Evolutionary conservation across 2,888 invertebrate species (phyloP), one percentile per base, ranked within the genome.

Genomic region (Melipona beecheii): DNA sequence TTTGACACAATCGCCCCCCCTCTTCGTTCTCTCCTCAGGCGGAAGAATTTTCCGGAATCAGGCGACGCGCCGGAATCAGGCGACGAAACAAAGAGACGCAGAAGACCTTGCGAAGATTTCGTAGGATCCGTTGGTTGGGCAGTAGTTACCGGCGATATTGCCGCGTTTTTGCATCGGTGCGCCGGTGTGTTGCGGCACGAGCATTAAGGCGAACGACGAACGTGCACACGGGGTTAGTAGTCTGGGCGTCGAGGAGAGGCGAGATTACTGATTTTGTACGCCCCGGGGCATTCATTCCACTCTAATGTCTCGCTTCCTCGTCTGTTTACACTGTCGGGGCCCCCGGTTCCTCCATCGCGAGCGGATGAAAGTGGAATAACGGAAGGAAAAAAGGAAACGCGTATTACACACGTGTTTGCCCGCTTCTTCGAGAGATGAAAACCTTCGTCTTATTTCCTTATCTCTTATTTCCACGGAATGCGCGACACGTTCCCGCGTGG

Each of bases 201-300:
- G 86, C 85, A 86, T 89, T 83, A 81, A 79, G 80, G 79, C 74
- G 84, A 74, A 75, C 78, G 76, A 75, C 78, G 76, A 81, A 79
- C 74, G 83, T 71, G 79, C 66, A 58, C 78, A 81, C 43, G 43
- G 43, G 9, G 78, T 77, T 89, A n/a, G n/a, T 83, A 84, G 84
- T 82, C 75, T 83, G 83, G 81, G 78, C 79, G 77, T 79, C 77
- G 75, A 74, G 84, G 31, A 31, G 31, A 81, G 78, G 75, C 81
- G 81, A 91, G 87, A 92, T 92, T 92, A 92, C 90, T 89, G 92
- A 92, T 92, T 92, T 83, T 88, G 71, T 87, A 92, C 92, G 92
- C 90, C 87, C 84, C 88, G 86, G 86, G 86, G 85, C 88, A 87
- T 90, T 90, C 89, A 87, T 91, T 90, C 84, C 86, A 83, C 84